Conservation (phyloP, 2,113 vertebrate species). For the Cervus canadensis region DNA sequence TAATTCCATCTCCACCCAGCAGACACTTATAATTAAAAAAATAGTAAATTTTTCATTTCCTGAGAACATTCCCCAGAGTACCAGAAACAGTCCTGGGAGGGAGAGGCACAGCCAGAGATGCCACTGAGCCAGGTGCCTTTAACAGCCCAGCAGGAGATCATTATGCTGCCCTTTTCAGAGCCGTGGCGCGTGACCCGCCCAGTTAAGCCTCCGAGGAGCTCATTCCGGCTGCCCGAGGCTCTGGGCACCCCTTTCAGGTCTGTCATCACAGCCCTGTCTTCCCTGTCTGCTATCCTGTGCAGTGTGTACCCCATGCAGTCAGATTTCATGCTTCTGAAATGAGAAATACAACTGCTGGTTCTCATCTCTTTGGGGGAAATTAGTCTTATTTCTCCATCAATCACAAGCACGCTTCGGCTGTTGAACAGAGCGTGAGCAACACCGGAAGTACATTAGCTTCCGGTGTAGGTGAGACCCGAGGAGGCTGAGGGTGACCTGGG, state of each 20-base stretch:
- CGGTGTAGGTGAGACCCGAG: neutral
- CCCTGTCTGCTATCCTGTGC: neutral
- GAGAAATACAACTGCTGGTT: constrained; percentile 48
- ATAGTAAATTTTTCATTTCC: neutral
- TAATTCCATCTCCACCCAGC: neutral
- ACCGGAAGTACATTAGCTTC: constrained; percentile 14
- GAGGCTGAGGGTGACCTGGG: neutral
- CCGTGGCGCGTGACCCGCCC: rapidly evolving
- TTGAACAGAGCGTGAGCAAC: constrained; percentile 41
- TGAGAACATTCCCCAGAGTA: neutral
- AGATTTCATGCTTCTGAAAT: constrained; percentile 14
- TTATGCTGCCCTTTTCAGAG: neutral
- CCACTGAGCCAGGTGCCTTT: neutral
- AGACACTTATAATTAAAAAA: neutral
- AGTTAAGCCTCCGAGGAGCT: rapidly evolving
- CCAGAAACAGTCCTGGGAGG: neutral
- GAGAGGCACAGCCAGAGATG: neutral
- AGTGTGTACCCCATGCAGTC: neutral
- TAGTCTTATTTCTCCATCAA: constrained; percentile 67
- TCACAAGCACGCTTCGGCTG: constrained; percentile 12
- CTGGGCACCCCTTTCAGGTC: neutral
- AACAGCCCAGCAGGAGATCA: neutral
- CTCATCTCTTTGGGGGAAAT: constrained; percentile 48
- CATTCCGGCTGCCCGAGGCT: neutral
- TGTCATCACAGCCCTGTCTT: neutral